Evolutionary conservation across 2,888 invertebrate species (phyloP), one percentile per base, ranked within the genome.

Genomic region (Philereme transversata): DNA sequence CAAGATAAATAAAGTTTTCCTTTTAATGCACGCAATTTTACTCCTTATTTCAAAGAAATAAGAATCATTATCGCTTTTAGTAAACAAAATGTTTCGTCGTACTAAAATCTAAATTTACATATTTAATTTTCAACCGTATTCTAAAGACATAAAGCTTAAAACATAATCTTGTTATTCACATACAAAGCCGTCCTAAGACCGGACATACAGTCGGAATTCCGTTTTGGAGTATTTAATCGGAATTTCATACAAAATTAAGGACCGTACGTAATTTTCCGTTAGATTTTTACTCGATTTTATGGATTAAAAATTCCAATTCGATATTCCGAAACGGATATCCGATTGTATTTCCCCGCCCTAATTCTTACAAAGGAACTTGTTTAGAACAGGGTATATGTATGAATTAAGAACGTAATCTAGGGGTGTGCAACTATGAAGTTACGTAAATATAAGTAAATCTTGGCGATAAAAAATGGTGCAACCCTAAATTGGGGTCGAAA

Each of bases 351-450:
- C n/a, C n/a, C n/a, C n/a, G n/a, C n/a, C n/a, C n/a, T 22, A 22
- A 22, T 22, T 22, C 22, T 22, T 45, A 62, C 61, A 57, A 62
- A 55, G 4, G 35, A 22, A 52, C 57, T 52, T 11, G 43, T n/a
- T 49, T 22, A 54, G 47, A 41, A 0, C 8, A 46, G 49, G 49
- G 51, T 61, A 62, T 62, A 60, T 58, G 60, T 65, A 63, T 48
- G 55, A 44, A 59, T 65, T 63, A 62, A 53, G 47, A 58, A 55
- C 43, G 49, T 65, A 64, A 68, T 64, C 57, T 36, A 55, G 58
- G 58, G 59, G 6, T 59, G 57, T 49, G 40, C 55, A 59, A 68
- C 64, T 60, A 62, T 62, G 65, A 62, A 65, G 56, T 64, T 46
- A 65, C 41, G n/a, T n/a, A n/a, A n/a, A n/a, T n/a, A n/a, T n/a